A percentile compares a stretch with the other conserved stretches of the same genome.
These are phyloP conservation scores for Zaprionus davidi DNA, from an alignment of 1,140 invertebrate genomes.

Conservation along the genomic window DNA sequence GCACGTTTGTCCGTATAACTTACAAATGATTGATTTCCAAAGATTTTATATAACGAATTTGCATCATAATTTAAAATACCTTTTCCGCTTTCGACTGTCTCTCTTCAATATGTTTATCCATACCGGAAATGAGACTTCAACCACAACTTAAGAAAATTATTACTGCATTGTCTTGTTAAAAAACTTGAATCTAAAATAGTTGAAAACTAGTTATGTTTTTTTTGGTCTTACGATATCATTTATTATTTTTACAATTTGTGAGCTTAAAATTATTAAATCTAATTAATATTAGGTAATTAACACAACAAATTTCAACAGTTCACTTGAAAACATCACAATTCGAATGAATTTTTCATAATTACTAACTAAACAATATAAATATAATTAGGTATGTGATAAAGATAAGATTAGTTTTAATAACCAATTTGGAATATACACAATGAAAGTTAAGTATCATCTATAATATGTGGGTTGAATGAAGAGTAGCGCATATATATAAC, in stretches of 20 bases:
- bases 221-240: conserved; percentile 33
- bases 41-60: too few species aligned
- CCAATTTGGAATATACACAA: conserved; percentile 72
- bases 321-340: conserved; percentile 78
- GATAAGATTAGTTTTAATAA: conserved; percentile 56
- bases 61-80: too few species aligned
- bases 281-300: conserved; percentile 49
- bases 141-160: too few species aligned
- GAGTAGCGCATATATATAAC: conserved; percentile 9
- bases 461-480: conserved; percentile 37
- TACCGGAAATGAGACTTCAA: too few species aligned
- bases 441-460: conserved; percentile 65
- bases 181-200: too few species aligned
- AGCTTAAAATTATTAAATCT: conserved; percentile 49
- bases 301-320: conserved; percentile 79
- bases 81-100: too few species aligned
- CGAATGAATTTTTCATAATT: conserved; percentile 57
- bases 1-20: too few species aligned
- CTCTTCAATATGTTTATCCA: too few species aligned
- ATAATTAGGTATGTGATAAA: conserved; percentile 35
- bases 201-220: background rate
- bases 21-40: too few species aligned
- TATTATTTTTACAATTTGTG: conserved; percentile 45
- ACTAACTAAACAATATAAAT: conserved; percentile 75
- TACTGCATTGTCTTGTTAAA: too few species aligned